These are phyloP conservation scores for Psophia crepitans DNA, from an alignment of 2,113 vertebrate species.

Conservation along the genomic window DNA sequence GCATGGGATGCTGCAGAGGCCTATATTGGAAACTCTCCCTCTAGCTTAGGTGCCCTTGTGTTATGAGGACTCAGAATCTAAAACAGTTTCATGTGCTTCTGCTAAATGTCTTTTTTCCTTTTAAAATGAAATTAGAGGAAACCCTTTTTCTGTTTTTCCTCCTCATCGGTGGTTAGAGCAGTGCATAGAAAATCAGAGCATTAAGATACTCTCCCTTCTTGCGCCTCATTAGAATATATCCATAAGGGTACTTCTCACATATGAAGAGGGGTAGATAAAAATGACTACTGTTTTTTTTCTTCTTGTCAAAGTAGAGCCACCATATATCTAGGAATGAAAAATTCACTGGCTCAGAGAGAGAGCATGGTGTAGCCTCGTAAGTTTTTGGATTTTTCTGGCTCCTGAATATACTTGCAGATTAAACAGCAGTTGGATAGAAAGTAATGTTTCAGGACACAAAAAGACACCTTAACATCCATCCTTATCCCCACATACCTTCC, in stretches of 20 bases:
- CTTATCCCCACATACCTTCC: neutral
- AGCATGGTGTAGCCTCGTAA: neutral
- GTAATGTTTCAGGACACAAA: neutral
- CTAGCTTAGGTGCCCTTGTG: fast-evolving
- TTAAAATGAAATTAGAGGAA: neutral
- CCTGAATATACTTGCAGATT: neutral
- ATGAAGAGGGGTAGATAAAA: neutral
- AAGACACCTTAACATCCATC: neutral
- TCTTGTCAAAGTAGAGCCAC: neutral
- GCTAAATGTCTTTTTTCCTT: neutral
- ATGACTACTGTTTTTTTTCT: neutral
- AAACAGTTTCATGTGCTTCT: neutral
- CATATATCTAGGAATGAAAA: neutral
- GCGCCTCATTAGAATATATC: neutral
- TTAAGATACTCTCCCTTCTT: neutral
- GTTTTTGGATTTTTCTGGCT: neutral
- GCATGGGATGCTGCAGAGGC: neutral
- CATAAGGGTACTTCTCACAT: neutral
- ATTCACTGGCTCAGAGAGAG: neutral
- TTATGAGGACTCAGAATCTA: neutral
- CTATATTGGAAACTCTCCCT: neutral
- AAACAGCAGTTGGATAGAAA: neutral
- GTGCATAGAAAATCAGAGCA: neutral
- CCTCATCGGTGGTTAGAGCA: fast-evolving
- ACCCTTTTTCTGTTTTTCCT: fast-evolving